These are phyloP conservation scores for Callaeas wilsoni DNA, from an alignment of 2,113 vertebrate genomes.

Conservation along the genomic window DNA sequence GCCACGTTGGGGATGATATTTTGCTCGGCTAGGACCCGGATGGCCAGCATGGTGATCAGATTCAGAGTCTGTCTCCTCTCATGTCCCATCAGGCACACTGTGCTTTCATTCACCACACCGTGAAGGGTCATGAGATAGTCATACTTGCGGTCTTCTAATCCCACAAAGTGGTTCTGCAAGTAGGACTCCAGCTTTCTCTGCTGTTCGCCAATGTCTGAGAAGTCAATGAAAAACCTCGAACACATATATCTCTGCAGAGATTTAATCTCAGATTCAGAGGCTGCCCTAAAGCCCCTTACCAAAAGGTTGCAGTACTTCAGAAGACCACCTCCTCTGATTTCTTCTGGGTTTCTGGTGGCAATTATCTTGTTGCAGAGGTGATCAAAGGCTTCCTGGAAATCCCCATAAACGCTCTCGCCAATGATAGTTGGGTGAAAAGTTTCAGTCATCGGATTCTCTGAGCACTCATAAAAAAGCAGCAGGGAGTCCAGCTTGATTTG, in stretches of 20 bases:
- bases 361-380: constrained; percentile 95
- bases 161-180: constrained; percentile 99
- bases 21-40: constrained; percentile 94
- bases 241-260: constrained; percentile 99
- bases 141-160: constrained; percentile 98
- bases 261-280: constrained; percentile 93
- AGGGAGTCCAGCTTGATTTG: constrained; percentile 98
- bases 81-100: constrained; percentile 98
- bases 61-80: constrained; percentile 96
- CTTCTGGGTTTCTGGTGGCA: constrained; percentile 95
- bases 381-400: constrained; percentile 92
- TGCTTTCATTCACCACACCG: constrained; percentile 96
- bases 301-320: constrained; percentile 99
- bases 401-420: constrained; percentile 94
- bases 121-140: constrained; percentile 98
- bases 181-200: constrained; percentile 98
- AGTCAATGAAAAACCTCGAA: constrained; percentile 99
- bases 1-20: constrained; percentile 98
- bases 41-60: constrained; percentile 96
- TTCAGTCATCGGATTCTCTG: constrained; percentile 94
- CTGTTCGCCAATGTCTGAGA: constrained; percentile 96
- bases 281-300: constrained; percentile 92
- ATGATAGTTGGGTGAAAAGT: constrained; percentile 97
- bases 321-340: constrained; percentile 96
- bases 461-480: constrained; percentile 97